phyloP scores from a whole-genome alignment of 2,888 invertebrate genomes.

The Salticus scenicus region DNA sequence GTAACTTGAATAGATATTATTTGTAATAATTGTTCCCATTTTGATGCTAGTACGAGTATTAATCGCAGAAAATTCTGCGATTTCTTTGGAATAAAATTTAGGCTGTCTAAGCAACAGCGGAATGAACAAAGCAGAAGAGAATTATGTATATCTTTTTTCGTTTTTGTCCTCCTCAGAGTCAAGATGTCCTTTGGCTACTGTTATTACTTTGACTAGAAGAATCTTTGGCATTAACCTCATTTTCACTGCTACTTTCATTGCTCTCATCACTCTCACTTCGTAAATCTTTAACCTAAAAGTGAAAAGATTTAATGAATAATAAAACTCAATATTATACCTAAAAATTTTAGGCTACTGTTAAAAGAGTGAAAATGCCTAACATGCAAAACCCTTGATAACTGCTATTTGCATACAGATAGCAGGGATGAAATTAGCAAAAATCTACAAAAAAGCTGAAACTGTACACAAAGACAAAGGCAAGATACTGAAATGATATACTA shows the following conservation, averaged over 20 bases:
- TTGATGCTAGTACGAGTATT: slow-evolving; percentile 14
- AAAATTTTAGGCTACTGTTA: neutral
- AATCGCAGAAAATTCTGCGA: neutral
- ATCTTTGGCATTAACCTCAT: slow-evolving; percentile 39
- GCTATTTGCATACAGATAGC: too few relatives aligned
- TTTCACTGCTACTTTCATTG: slow-evolving; percentile 30
- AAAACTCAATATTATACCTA: neutral
- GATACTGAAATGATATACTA: too few relatives aligned
- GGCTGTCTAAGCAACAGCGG: slow-evolving; percentile 38
- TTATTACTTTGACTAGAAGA: slow-evolving; percentile 45
- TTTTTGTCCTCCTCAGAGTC: slow-evolving; percentile 22
- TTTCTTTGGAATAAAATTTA: slow-evolving; percentile 49
- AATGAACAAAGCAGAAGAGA: slow-evolving; percentile 28
- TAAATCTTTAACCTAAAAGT: slow-evolving; percentile 64
- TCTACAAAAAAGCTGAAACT: too few relatives aligned
- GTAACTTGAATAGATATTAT: slow-evolving; percentile 6
- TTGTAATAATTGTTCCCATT: slow-evolving; percentile 19
- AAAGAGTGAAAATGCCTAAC: too few relatives aligned
- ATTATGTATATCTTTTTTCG: neutral
- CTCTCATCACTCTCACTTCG: slow-evolving; percentile 68
- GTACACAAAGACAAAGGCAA: too few relatives aligned
- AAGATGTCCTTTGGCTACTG: slow-evolving; percentile 30
- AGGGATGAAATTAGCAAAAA: too few relatives aligned
- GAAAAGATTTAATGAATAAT: neutral
- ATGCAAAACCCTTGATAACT: too few relatives aligned